Evolutionary conservation across 1,140 invertebrate genomes (phyloP).

Genomic region (Megalonaias nervosa): DNA sequence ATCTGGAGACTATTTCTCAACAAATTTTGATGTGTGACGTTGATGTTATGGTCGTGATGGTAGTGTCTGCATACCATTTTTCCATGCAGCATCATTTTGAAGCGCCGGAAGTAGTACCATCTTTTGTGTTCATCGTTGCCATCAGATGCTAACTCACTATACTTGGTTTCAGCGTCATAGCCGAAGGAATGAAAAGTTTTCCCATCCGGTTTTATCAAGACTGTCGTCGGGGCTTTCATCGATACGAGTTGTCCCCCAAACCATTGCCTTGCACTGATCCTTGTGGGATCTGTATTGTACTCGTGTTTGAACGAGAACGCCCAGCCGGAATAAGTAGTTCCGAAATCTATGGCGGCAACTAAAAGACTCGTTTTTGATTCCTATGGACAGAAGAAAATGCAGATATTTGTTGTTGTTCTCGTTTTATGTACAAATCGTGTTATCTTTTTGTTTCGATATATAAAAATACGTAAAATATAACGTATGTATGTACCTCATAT

Average conservation of each 20-base stretch:
- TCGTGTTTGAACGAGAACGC: slow-evolving; percentile 20
- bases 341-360: slow-evolving; percentile 18
- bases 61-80: no score
- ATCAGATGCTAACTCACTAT: background rate
- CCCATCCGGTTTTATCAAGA: slow-evolving; percentile 11
- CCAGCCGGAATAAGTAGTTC: slow-evolving; percentile 20
- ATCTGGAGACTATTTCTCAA: no score
- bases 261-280: slow-evolving; percentile 6
- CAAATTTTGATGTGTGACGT: no score
- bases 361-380: background rate
- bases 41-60: no score
- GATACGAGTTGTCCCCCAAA: slow-evolving; percentile 13
- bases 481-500: no score
- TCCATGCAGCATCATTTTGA: slow-evolving; percentile 14
- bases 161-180: slow-evolving; percentile 16
- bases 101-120: slow-evolving; percentile 15
- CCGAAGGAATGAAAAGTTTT: slow-evolving; percentile 6
- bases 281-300: slow-evolving; percentile 2
- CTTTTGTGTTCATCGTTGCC: background rate
- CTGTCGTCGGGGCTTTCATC: background rate
- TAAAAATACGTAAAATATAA: no score
- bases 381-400: no score
- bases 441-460: no score
- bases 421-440: no score
- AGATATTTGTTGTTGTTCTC: no score